phyloP scores from a whole-genome alignment of 1,140 invertebrate species.

The Caenorhabditis brenneri region DNA sequence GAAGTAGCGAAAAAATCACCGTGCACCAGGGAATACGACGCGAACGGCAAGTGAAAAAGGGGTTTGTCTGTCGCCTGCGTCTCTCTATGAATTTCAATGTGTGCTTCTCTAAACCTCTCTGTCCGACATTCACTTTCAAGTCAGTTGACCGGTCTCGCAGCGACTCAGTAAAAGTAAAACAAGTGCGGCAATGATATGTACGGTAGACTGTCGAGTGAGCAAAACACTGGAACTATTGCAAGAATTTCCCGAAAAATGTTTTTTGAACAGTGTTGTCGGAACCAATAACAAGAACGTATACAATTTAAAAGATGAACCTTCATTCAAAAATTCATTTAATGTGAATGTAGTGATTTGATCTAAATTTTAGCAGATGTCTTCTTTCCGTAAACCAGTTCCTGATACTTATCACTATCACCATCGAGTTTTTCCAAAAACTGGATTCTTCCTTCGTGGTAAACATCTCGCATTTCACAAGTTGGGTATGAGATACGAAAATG shows the following conservation, averaged over 20 bases:
- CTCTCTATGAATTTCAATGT: neutral
- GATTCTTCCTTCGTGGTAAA: constrained; percentile 33
- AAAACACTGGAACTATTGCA: neutral
- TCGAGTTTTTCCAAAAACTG: neutral
- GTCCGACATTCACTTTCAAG: neutral
- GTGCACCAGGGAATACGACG: neutral
- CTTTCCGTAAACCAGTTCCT: constrained; percentile 12
- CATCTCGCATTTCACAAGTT: constrained; percentile 20
- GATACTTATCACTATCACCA: constrained; percentile 15
- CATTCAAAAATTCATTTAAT: too few relatives aligned
- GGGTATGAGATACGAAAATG: constrained; percentile 29
- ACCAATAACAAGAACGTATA: too few relatives aligned
- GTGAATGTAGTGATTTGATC: too few relatives aligned
- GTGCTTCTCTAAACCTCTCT: neutral
- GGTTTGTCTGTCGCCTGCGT: neutral
- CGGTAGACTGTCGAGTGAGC: neutral
- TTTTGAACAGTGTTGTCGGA: too few relatives aligned
- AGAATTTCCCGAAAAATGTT: too few relatives aligned
- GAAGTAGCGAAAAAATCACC: neutral
- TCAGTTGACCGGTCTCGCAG: constrained; percentile 26
- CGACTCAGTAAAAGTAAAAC: neutral
- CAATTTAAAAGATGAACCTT: too few relatives aligned
- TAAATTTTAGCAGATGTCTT: neutral
- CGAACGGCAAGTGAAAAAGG: neutral
- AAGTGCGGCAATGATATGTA: neutral